Conservation (phyloP, 2,113 vertebrate genomes). For the Rhea americana region DNA sequence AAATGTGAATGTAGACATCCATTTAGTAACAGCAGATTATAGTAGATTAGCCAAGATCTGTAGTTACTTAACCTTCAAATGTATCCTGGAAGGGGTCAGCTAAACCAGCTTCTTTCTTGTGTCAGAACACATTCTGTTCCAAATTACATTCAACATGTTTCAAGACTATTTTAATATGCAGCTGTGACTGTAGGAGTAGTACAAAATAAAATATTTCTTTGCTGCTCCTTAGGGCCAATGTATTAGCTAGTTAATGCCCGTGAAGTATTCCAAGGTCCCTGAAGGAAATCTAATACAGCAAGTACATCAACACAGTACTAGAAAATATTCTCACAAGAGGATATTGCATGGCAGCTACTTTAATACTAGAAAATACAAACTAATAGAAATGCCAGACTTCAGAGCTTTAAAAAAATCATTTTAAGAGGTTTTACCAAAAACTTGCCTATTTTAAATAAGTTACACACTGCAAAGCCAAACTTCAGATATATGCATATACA, state of each 20-base stretch:
- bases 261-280: not conserved
- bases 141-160: not conserved
- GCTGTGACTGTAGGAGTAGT: not conserved
- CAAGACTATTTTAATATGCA: not conserved
- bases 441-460: not conserved
- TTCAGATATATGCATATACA: not conserved
- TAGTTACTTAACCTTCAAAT: constrained; percentile 82
- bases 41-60: constrained; percentile 80
- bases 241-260: not conserved
- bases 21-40: constrained; percentile 81
- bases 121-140: constrained; percentile 1
- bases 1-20: constrained; percentile 43
- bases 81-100: constrained; percentile 69
- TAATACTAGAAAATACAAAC: constrained; percentile 12
- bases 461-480: not conserved
- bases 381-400: not conserved
- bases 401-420: not conserved
- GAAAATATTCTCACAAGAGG: not conserved
- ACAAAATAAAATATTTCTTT: not conserved
- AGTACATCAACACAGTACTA: not conserved
- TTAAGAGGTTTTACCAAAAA: not conserved
- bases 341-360: not conserved
- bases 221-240: not conserved
- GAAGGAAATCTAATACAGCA: constrained; percentile 11
- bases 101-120: constrained; percentile 21